Evolutionary conservation across 2,113 vertebrate species (phyloP).

Genomic region (Ophiodon elongatus): DNA sequence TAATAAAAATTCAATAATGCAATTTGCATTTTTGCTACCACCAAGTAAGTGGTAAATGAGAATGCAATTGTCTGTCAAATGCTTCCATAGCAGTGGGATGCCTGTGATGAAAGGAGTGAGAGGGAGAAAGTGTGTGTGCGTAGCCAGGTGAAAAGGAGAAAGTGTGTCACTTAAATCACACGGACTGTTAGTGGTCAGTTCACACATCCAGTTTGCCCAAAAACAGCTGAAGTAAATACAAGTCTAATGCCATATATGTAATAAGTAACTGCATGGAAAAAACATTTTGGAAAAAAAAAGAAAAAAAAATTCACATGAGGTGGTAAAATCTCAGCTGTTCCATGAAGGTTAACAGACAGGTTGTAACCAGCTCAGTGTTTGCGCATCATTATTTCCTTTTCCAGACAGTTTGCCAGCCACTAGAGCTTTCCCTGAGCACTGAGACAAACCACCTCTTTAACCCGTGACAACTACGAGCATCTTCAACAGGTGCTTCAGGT

Average conservation of each 20-base stretch:
- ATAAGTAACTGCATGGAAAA: not conserved
- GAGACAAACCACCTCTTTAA: conserved; percentile 27
- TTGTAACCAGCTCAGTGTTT: conserved; percentile 54
- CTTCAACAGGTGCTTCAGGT: not conserved
- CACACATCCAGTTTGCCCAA: not conserved
- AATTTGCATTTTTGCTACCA: not conserved
- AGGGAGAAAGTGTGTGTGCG: not conserved
- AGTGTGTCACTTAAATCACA: conserved; percentile 12
- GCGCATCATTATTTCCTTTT: conserved; percentile 63
- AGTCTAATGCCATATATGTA: not conserved
- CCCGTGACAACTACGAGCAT: conserved; percentile 19
- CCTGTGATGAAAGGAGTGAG: not conserved
- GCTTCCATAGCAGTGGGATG: not conserved
- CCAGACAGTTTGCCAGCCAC: conserved; percentile 61
- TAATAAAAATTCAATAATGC: not conserved
- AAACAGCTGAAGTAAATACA: not conserved
- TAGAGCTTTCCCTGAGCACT: conserved; percentile 20
- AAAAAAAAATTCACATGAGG: conserved; percentile 26
- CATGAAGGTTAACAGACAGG: conserved; percentile 10
- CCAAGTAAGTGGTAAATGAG: not conserved
- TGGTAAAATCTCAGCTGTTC: conserved; percentile 25
- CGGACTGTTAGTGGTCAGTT: not conserved
- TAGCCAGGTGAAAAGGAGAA: not conserved
- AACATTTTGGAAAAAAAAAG: not conserved
- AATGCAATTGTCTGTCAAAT: not conserved